Base-by-base conservation (phyloP, 2,888 invertebrate genomes). In the Ceraclea dissimilis region DNA sequence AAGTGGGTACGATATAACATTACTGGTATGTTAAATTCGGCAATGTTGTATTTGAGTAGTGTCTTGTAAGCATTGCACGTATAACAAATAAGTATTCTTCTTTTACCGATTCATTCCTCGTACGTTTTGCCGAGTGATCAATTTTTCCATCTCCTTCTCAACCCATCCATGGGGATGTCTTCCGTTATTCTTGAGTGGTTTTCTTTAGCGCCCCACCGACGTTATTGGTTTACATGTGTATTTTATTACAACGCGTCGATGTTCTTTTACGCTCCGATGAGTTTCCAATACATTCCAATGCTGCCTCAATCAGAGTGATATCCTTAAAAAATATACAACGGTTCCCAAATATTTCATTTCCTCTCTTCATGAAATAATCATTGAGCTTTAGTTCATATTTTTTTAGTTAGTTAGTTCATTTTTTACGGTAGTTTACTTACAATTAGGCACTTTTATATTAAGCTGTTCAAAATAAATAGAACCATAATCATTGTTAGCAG, bases 151-250 rank as follows among this genome's bases (percentile, higher is more conserved):
- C 39, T 19, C 48, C 46, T n/a, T 39, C 10, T 31, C 8, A 22
- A 16, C 19, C 44, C 26, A 31, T 13, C n/a, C 33, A 2, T 20
- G 52, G 52, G 53, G 21, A 22, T 31, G 39, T 34, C 22, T 49
- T 54, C 33, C 16, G 26, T 49, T 17, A 21, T 39, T 48, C 49
- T 16, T 21, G 43, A 18, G 20, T 16, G 17, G 16, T 47, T 47
- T 34, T 49, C 34, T 16, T 49, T 48, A 54, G 47, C 34, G 39
- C 20, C 21, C 33, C 13, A 16, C 39, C 39, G 34, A 20, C 21
- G 31, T 54, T 54, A 56, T 56, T 52, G 56, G 47, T 56, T 56
- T 46, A 22, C 34, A 46, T 22, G 22, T 49, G 33, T 39, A 16
- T 39, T 39, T 46, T 47, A 46, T 55, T 51, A 50, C 47, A 51